Evolutionary conservation across 2,888 invertebrate species (phyloP), one percentile per base, ranked within the genome.

Genomic region (Synergus itoensis): DNA sequence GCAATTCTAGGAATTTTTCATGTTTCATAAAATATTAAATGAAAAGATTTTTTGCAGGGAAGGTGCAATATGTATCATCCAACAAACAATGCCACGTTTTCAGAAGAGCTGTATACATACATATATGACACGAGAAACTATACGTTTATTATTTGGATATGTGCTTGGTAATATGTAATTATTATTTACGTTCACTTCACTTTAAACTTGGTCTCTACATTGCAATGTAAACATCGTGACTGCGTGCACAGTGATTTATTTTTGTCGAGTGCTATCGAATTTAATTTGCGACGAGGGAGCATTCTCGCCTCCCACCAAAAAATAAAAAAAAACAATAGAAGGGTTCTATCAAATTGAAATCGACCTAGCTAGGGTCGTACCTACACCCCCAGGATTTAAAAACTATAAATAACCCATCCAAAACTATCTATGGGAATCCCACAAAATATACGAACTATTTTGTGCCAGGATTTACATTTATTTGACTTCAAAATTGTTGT

Each of bases 331-430:
- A 60, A 60, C 12, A 21, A 60, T 21, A 60, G 21, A 60, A 60
- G 60, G 60, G 21, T 60, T 28, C 60, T 28, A 60, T 60, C 60
- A 60, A 60, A 60, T 60, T 60, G 60, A 28, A 60, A 60, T 60
- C 60, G 60, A 60, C 60, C 21, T 60, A 11, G 12, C 21, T 11
- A 60, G 21, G 21, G 7, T 21, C 60, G 60, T 12, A 21, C 60
- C 21, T 60, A 28, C 21, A 60, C 12, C 60, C 21, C 3, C 11
- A 21, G 60, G 60, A 60, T 60, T 21, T 12, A 60, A 60, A 21
- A 60, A 21, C 21, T 60, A 60, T 60, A 60, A 60, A 21, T 60
- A 60, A 60, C 4, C 1, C 21, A 60, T 9, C 21, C 5, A 12
- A 28, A 60, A 21, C 21, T 60, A 21, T 28, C 21, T 60, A 21